Percentiles rank a stretch among this genome's conserved stretches.
Evolutionary conservation across 2,113 vertebrate genomes (phyloP).

Genomic region (Nyctibius bracteatus): DNA sequence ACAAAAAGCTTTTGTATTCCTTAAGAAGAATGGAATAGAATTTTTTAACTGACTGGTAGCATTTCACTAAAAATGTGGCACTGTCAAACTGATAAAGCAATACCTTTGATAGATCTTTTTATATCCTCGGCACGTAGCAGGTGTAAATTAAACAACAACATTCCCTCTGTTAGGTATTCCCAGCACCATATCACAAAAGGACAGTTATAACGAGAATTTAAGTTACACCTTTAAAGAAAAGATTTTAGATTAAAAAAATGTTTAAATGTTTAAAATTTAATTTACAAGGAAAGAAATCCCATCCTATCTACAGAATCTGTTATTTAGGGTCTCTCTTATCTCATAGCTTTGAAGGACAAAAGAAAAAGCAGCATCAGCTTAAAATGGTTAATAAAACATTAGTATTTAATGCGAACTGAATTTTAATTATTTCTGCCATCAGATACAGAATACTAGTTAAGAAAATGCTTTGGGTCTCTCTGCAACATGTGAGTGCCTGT

Average conservation of each 20-base stretch:
- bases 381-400: background rate
- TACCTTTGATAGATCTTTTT: background rate
- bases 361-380: background rate
- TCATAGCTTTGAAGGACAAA: background rate
- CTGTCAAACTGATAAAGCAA: background rate
- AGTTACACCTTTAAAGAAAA: background rate
- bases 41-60: background rate
- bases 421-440: background rate
- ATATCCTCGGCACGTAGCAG: background rate
- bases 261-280: background rate
- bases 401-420: background rate
- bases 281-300: background rate
- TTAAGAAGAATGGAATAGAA: background rate
- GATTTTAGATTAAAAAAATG: background rate
- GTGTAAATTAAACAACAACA: conserved; percentile 9
- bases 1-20: background rate
- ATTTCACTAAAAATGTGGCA: background rate
- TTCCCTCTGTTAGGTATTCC: background rate
- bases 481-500: background rate
- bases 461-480: background rate
- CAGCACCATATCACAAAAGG: background rate
- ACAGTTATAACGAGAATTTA: background rate
- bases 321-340: background rate
- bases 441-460: background rate
- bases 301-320: background rate